Percentiles rank a stretch among this genome's conserved stretches.
These are phyloP conservation scores for Hoplias malabaricus DNA, from an alignment of 2,113 vertebrate genomes.

Conservation along the genomic window DNA sequence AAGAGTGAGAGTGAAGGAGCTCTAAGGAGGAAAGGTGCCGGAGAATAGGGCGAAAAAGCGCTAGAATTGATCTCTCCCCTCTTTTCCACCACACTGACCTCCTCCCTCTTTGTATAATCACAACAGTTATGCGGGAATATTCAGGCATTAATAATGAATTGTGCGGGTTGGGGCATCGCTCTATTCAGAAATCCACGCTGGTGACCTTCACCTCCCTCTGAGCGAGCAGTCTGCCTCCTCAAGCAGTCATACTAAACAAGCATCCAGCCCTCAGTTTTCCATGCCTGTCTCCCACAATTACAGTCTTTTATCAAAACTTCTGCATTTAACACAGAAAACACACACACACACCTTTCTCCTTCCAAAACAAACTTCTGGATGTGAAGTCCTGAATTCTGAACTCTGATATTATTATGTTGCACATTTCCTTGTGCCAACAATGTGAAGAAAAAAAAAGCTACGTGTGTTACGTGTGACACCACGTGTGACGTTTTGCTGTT, in stretches of 20 bases:
- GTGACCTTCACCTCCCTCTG: conserved; percentile 52
- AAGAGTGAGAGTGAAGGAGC: conserved; percentile 62
- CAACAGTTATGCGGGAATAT: conserved; percentile 91
- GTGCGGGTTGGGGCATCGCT: conserved; percentile 71
- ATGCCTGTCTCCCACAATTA: not conserved
- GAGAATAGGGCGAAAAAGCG: conserved; percentile 81
- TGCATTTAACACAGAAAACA: not conserved
- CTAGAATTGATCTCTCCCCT: conserved; percentile 87
- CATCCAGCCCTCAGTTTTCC: conserved; percentile 14
- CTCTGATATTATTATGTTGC: no score
- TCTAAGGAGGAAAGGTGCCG: not conserved
- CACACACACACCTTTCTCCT: not conserved
- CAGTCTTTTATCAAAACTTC: not conserved
- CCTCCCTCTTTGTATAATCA: conserved; percentile 91
- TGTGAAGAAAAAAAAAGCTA: no score
- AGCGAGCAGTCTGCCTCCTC: conserved; percentile 6
- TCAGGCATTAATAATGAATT: conserved; percentile 95
- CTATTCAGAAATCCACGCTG: conserved; percentile 64
- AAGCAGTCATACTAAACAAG: conserved; percentile 44
- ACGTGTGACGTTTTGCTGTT: no score
- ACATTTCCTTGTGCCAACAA: no score
- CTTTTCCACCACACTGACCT: conserved; percentile 88
- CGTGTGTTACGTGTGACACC: no score
- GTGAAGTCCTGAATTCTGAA: not conserved
- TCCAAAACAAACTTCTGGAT: not conserved